Conservation (phyloP, 2,888 invertebrate genomes). For the Coremacera marginata region DNA sequence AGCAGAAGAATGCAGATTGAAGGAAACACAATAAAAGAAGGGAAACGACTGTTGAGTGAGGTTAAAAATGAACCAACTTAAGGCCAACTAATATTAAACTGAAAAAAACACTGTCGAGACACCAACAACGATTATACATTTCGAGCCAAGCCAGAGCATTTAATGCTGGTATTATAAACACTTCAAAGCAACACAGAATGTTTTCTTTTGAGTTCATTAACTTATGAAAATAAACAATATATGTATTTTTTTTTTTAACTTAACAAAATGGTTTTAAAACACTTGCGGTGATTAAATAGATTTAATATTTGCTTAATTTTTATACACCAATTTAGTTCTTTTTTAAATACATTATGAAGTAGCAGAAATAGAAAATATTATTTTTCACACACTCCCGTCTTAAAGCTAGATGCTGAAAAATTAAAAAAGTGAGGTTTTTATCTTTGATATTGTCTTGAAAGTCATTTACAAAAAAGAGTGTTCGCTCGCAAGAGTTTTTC, state of each 20-base stretch:
- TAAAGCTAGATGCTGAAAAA: slow-evolving; percentile 20
- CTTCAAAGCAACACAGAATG: no score
- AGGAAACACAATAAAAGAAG: slow-evolving; percentile 11
- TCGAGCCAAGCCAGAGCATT: no score
- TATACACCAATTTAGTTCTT: neutral
- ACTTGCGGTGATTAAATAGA: no score
- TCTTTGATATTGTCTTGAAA: slow-evolving; percentile 7
- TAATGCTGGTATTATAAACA: no score
- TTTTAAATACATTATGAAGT: neutral
- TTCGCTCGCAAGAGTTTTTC: slow-evolving; percentile 57
- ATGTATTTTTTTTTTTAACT: no score
- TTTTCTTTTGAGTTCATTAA: no score
- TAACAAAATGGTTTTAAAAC: no score
- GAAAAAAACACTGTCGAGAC: no score
- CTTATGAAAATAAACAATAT: no score
- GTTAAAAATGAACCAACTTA: slow-evolving; percentile 5
- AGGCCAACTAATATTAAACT: no score
- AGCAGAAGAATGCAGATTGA: neutral
- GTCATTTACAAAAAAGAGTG: slow-evolving; percentile 57
- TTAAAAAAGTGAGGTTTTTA: neutral
- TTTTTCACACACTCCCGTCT: slow-evolving; percentile 8
- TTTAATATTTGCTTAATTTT: neutral
- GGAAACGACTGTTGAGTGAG: neutral
- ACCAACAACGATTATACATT: no score
- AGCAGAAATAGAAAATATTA: neutral